Evolutionary conservation across 92 coral and sea anemone genomes (phyloP).

Genomic region (Plumapathes pennacea): DNA sequence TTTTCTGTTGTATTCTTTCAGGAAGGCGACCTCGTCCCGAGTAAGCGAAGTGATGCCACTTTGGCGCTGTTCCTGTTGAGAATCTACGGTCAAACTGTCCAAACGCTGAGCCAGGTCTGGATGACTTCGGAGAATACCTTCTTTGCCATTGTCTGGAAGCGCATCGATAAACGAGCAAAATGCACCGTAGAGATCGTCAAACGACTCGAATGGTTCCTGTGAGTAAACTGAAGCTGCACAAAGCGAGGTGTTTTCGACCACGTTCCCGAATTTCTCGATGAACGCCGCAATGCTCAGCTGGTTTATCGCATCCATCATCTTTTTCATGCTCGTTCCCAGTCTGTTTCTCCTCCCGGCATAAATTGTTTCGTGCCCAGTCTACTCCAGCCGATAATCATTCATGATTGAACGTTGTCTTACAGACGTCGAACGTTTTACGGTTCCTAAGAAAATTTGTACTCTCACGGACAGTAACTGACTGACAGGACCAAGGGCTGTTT

Average conservation of each 20-base stretch:
- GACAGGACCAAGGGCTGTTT: no score
- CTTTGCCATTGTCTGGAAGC: conserved; percentile 48
- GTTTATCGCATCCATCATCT: conserved; percentile 47
- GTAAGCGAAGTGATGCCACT: conserved; percentile 59
- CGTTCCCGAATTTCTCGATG: conserved; percentile 51
- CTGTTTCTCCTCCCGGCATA: no score
- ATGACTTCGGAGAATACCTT: conserved; percentile 59
- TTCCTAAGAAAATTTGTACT: no score
- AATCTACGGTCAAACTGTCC: conserved; percentile 64
- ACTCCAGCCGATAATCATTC: no score
- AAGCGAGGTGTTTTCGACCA: conserved; percentile 60
- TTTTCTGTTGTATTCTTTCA: conserved; percentile 40
- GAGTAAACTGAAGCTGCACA: conserved; percentile 64
- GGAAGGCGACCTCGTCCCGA: conserved; percentile 26
- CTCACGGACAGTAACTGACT: no score
- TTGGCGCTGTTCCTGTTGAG: conserved; percentile 66
- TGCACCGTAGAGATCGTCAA: conserved; percentile 43
- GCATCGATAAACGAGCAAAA: conserved; percentile 62
- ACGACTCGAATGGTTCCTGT: conserved; percentile 46
- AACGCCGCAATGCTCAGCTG: conserved; percentile 41
- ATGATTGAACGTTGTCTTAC: no score
- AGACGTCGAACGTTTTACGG: no score
- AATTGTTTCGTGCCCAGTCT: no score
- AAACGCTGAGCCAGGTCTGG: conserved; percentile 68
- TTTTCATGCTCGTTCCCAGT: no score